Evolutionary conservation across 2,888 invertebrate species (phyloP), one percentile per base, ranked within the genome.

Genomic region (Agriopis aurantiaria): DNA sequence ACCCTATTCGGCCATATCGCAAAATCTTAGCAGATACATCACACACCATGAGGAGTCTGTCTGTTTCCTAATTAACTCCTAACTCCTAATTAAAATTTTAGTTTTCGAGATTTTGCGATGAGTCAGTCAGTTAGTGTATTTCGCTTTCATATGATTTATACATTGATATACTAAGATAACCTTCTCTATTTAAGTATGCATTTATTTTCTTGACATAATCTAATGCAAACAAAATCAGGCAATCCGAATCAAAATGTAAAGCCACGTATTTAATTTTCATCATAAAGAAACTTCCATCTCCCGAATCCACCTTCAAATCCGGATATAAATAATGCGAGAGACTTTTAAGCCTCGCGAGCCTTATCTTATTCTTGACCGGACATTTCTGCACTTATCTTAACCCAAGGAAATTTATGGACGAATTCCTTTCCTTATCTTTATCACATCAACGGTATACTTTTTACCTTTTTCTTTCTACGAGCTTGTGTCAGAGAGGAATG

Each of bases 391-490:
- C 76, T 80, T 79, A 80, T 78, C 78, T 76, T 77, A 81, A 74
- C 77, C 77, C 78, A 73, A 65, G 63, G 59, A 75, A 80, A 83
- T 83, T 82, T 83, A 83, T 83, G 77, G 69, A 75, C 77, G 78
- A 77, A 77, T 79, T 77, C 77, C 78, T 75, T 73, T 75, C 73
- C 78, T 79, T 75, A 83, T 80, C 78, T 80, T 68, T 65, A 68
- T 71, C 60, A 51, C 57, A 66, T 70, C 70, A 65, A 53, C 69
- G 33, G 65, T 46, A 62, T 23, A 62, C 45, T 62, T 62, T 62
- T 62, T 62, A 53, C 62, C 53, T 57, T 59, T 55, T 63, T 53
- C 53, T 59, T 45, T 65, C 56, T 49, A n/a, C 48, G 43, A 52
- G 51, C n/a, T 40, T 40, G 45, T 48, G 46, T 61, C 40, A 14